phyloP scores from a whole-genome alignment of 2,113 vertebrate genomes.

The Percopsis transmontana region DNA sequence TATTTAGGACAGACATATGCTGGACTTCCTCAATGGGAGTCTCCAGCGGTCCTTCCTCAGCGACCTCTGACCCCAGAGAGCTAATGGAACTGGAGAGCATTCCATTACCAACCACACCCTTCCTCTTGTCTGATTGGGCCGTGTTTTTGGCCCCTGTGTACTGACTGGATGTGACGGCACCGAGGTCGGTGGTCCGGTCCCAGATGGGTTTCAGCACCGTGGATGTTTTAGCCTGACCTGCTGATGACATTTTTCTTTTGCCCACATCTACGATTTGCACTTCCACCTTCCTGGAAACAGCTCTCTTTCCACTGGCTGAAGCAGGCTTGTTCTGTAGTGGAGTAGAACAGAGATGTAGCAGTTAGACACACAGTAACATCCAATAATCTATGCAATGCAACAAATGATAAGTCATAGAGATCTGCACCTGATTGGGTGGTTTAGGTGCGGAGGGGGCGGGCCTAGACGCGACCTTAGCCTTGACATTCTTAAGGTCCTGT shows the following conservation, averaged over 20 bases:
- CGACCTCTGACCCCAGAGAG: conserved; percentile 33
- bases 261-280: neutral
- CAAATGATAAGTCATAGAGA: neutral
- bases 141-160: neutral
- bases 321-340: conserved; percentile 24
- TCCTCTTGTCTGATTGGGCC: conserved; percentile 1
- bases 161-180: conserved; percentile 3
- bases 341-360: conserved; percentile 6
- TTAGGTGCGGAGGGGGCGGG: conserved; percentile 18
- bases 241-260: conserved; percentile 36
- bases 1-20: neutral
- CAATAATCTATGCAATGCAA: neutral
- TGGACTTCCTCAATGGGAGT: conserved; percentile 8
- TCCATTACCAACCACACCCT: neutral
- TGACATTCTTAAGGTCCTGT: conserved; percentile 49
- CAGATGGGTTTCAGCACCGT: conserved; percentile 23
- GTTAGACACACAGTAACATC: neutral
- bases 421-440: conserved; percentile 48
- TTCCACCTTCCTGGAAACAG: conserved; percentile 35
- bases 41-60: conserved; percentile 5
- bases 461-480: conserved; percentile 56
- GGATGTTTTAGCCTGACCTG: conserved; percentile 41
- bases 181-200: conserved; percentile 13
- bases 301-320: conserved; percentile 34
- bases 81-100: conserved; percentile 14